Percentiles rank a stretch among this genome's conserved stretches.
These are phyloP conservation scores for Alligator sinensis DNA, from an alignment of 2,113 vertebrate species.

Conservation along the genomic window DNA sequence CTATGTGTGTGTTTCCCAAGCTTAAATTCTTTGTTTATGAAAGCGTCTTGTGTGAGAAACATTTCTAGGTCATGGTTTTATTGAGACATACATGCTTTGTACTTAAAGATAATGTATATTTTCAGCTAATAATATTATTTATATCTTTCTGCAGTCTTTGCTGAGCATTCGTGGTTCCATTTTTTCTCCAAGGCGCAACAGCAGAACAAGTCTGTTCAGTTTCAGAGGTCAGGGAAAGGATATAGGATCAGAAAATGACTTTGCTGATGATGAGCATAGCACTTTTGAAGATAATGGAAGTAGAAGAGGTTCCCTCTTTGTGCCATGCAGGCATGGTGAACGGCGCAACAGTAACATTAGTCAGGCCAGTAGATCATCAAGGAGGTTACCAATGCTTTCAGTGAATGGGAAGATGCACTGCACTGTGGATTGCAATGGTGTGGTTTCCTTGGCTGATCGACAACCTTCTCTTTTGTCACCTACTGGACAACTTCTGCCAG, in stretches of 20 bases:
- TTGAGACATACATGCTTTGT: neutral
- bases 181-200: constrained; percentile 89
- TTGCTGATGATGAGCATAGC: constrained; percentile 96
- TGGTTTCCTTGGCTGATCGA: constrained; percentile 87
- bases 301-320: constrained; percentile 88
- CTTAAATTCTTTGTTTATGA: too few relatives aligned
- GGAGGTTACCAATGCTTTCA: constrained; percentile 69
- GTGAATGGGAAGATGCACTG: constrained; percentile 89
- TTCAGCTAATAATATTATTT: neutral
- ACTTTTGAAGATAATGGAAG: constrained; percentile 88
- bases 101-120: neutral
- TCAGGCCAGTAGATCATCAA: constrained; percentile 84
- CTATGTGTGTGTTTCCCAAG: neutral
- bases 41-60: neutral
- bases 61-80: neutral
- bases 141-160: constrained; percentile 87
- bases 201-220: constrained; percentile 92
- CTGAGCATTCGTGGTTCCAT: constrained; percentile 90
- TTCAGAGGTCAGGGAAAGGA: constrained; percentile 83
- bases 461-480: constrained; percentile 85
- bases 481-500: constrained; percentile 86
- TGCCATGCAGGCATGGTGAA: constrained; percentile 79
- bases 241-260: constrained; percentile 89
- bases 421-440: constrained; percentile 92
- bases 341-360: constrained; percentile 88